Evolutionary conservation across 2,888 invertebrate species (phyloP).

Genomic region (Gastracanthus pulcherrimus): DNA sequence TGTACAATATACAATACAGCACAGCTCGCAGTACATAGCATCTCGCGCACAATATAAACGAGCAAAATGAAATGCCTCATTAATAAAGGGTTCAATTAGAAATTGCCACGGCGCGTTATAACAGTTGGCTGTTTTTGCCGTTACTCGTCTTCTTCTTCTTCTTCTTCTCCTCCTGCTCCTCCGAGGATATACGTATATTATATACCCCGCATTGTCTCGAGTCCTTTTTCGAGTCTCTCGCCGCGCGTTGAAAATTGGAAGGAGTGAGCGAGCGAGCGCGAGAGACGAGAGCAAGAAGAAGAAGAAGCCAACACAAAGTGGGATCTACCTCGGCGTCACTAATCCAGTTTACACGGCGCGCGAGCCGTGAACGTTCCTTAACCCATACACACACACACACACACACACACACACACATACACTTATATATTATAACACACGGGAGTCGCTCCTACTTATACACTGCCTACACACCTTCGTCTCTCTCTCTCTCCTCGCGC

Average conservation of each 20-base stretch:
- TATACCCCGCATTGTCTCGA: background rate
- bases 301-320: conserved; percentile 63
- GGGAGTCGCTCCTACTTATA: no score
- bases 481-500: no score
- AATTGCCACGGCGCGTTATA: conserved; percentile 28
- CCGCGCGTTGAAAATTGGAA: conserved; percentile 54
- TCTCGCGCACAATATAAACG: conserved; percentile 1
- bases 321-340: conserved; percentile 69
- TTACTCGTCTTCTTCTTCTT: background rate
- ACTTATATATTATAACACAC: no score
- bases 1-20: background rate
- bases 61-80: conserved; percentile 40
- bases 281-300: conserved; percentile 27
- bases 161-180: background rate
- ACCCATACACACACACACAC: background rate
- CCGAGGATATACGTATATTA: background rate
- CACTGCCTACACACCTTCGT: no score
- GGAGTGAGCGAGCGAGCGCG: conserved; percentile 17
- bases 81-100: conserved; percentile 51
- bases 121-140: conserved; percentile 42
- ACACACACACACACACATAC: background rate
- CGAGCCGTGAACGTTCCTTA: conserved; percentile 64
- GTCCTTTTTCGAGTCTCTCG: background rate
- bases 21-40: background rate
- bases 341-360: conserved; percentile 69